These are phyloP conservation scores for Campoletis sonorensis DNA, from an alignment of 1,140 invertebrate species.

Conservation along the genomic window DNA sequence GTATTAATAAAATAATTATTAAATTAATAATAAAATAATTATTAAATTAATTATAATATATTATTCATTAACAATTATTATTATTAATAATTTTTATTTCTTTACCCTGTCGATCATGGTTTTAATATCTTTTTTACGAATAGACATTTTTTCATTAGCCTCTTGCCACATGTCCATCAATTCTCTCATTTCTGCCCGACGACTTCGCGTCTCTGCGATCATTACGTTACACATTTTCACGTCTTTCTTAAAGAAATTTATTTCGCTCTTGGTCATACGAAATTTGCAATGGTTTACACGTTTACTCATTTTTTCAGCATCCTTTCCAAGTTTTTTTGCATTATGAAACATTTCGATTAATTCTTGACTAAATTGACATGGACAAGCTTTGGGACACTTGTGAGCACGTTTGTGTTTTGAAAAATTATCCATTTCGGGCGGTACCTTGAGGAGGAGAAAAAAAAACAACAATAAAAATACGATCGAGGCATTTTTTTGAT, in stretches of 20 bases:
- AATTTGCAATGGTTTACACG: conserved; percentile 24
- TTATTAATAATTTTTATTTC: not conserved
- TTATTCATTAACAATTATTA: too few relatives aligned
- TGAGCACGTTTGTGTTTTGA: conserved; percentile 30
- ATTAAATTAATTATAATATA: too few relatives aligned
- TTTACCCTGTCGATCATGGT: conserved; percentile 36
- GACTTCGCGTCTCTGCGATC: conserved; percentile 27
- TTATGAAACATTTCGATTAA: conserved; percentile 19
- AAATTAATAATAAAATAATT: too few relatives aligned
- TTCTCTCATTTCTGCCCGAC: conserved; percentile 38
- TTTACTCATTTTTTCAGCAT: not conserved
- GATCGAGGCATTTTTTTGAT: too few relatives aligned
- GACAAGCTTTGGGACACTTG: conserved; percentile 32
- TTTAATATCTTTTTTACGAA: conserved; percentile 40
- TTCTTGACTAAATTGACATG: conserved; percentile 27
- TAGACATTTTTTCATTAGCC: conserved; percentile 46
- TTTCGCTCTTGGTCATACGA: conserved; percentile 33
- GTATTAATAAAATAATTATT: too few relatives aligned
- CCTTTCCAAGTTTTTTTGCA: not conserved
- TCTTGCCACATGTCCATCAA: conserved; percentile 49
- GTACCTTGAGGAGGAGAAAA: conserved; percentile 6
- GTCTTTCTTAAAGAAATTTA: conserved; percentile 30
- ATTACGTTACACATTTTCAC: conserved; percentile 21
- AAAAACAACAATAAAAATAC: not conserved
- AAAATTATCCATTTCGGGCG: not conserved